These are phyloP conservation scores for Tipula confusa DNA, from an alignment of 2,888 invertebrate species.

Conservation along the genomic window DNA sequence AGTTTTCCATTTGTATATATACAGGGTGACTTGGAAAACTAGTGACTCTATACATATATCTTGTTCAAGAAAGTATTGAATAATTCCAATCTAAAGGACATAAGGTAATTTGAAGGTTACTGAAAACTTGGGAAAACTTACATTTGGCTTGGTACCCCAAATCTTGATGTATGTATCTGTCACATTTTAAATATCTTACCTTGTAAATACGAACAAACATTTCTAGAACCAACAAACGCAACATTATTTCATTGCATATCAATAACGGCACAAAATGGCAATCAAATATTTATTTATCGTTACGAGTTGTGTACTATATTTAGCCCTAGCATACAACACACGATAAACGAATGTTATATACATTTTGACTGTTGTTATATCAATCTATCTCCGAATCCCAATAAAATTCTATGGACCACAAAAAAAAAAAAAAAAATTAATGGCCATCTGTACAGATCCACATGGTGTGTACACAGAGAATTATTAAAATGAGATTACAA, in stretches of 20 bases:
- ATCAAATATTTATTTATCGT: slow-evolving; percentile 20
- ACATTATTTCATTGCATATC: neutral
- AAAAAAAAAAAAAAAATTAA: no score
- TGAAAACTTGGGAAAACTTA: no score
- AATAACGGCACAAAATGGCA: slow-evolving; percentile 4
- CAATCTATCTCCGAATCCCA: neutral
- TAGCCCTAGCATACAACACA: neutral
- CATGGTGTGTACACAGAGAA: neutral
- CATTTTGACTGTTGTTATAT: neutral
- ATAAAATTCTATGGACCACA: neutral
- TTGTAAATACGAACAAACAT: no score
- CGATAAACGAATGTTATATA: neutral
- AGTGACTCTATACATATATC: no score
- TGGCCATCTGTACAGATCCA: neutral
- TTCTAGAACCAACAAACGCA: neutral
- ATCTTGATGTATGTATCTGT: no score
- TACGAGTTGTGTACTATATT: neutral
- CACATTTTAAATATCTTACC: no score
- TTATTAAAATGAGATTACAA: neutral
- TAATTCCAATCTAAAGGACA: no score
- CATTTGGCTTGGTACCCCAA: no score
- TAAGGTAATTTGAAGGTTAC: no score
- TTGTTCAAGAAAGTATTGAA: no score
- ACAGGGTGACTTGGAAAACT: neutral
- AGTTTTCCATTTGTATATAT: neutral